Conservation (phyloP, 35 echinoderm and acorn worm genomes). For the Ophioderma brevispina region DNA sequence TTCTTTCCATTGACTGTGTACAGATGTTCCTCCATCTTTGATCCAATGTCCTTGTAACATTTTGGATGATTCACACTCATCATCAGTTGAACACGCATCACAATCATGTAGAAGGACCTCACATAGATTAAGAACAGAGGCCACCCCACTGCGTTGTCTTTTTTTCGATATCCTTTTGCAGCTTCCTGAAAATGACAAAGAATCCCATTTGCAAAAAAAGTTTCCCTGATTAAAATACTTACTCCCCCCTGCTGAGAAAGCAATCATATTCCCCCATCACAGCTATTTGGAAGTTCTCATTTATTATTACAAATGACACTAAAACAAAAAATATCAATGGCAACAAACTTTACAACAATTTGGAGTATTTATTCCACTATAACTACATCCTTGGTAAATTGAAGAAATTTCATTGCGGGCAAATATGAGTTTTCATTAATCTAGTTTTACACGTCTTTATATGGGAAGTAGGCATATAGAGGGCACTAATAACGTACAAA, state of each 20-base stretch:
- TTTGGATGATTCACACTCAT: conserved; percentile 82
- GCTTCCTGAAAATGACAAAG: conserved; percentile 46
- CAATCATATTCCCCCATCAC: background rate
- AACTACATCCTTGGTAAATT: too few species aligned
- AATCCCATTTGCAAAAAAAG: background rate
- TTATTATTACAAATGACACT: background rate
- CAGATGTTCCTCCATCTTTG: conserved; percentile 95
- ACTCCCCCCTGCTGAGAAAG: background rate
- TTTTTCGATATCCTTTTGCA: conserved; percentile 91
- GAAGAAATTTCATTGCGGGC: too few species aligned
- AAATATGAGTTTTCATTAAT: too few species aligned
- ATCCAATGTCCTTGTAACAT: conserved; percentile 72
- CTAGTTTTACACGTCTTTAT: too few species aligned
- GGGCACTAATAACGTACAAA: too few species aligned
- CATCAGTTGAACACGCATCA: conserved; percentile 93
- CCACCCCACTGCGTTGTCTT: conserved; percentile 88
- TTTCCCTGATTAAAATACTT: background rate
- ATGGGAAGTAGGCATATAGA: too few species aligned
- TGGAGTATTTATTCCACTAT: background rate
- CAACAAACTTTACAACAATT: background rate
- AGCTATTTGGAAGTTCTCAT: background rate
- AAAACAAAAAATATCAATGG: background rate
- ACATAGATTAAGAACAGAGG: conserved; percentile 90
- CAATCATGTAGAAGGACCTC: conserved; percentile 92
- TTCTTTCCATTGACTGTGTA: conserved; percentile 85